These are phyloP conservation scores for Oceanodroma leucorhoa DNA, from an alignment of 2,797 vertebrate genomes.

Conservation along the genomic window DNA sequence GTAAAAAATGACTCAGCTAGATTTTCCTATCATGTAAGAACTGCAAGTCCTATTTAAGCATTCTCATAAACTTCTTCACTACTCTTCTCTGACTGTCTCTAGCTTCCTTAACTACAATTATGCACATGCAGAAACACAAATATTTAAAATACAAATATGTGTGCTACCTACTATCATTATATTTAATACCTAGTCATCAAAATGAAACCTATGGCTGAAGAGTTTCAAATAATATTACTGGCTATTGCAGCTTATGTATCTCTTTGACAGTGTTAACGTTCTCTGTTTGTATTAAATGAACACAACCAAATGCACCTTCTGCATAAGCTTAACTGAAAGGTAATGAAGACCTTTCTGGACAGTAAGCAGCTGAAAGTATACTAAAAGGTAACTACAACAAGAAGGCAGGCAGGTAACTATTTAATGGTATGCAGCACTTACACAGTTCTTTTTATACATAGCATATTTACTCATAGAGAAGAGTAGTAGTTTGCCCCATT, in stretches of 20 bases:
- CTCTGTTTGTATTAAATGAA: not conserved
- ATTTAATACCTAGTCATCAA: not conserved
- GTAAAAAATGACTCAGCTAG: not conserved
- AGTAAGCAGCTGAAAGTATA: not conserved
- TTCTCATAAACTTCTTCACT: not conserved
- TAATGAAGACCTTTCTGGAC: not conserved
- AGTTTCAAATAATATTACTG: not conserved
- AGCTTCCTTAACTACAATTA: not conserved
- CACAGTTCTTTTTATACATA: not conserved
- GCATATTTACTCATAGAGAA: not conserved
- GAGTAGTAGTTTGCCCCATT: not conserved
- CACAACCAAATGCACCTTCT: not conserved
- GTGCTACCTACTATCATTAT: not conserved
- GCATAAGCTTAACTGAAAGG: not conserved
- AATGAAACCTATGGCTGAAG: not conserved
- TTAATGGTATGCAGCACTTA: not conserved
- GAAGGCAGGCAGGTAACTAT: not conserved
- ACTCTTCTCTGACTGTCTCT: not conserved
- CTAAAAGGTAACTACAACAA: not conserved
- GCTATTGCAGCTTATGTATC: not conserved
- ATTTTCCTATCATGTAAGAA: not conserved
- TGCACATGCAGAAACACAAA: not conserved
- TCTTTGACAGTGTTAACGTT: not conserved
- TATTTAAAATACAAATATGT: not conserved
- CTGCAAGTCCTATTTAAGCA: not conserved